Evolutionary conservation across 1,140 invertebrate species (phyloP), one percentile per base, ranked within the genome.

Genomic region (Diabrotica virgifera): DNA sequence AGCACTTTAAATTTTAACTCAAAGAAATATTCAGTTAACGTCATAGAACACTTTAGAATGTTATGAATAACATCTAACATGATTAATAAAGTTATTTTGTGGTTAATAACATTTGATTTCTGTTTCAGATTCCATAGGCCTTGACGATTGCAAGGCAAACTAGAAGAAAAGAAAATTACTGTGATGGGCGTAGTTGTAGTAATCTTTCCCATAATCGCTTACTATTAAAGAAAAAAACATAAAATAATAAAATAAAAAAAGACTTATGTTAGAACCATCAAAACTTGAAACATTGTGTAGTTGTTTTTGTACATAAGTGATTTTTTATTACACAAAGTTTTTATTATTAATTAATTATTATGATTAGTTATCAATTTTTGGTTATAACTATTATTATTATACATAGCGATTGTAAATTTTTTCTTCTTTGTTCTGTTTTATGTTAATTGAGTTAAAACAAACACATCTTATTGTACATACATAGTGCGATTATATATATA

Each of bases 71-170:
- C n/a, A n/a, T n/a, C n/a, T n/a, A n/a, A n/a, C n/a, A n/a, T n/a
- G n/a, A n/a, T n/a, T n/a, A 4, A 24, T 24, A 24, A 24, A 24
- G 24, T 24, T 24, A 24, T 24, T 24, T 24, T 24, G 24, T 24
- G 24, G 24, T 24, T 2, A 24, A 24, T 24, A 24, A 24, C 1
- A 24, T 24, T 24, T 24, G 24, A 24, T 24, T 50, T 12, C 50
- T 50, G 72, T 82, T 70, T 59, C 81, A 89, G 87, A 84, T 89
- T 87, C 82, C 87, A 89, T 84, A 88, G 86, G 85, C 86, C 87
- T 87, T 89, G 87, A 88, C 86, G 86, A 85, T 87, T 86, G 84
- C 84, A 86, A 86, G 84, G 86, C 82, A 60, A 72, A 70, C 68
- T 77, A 70, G 76, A 79, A 72, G 64, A 72, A 69, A 73, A 86